Evolutionary conservation across 2,113 vertebrate species (phyloP), one percentile per base, ranked within the genome.

Genomic region (Ornithorhynchus anatinus): DNA sequence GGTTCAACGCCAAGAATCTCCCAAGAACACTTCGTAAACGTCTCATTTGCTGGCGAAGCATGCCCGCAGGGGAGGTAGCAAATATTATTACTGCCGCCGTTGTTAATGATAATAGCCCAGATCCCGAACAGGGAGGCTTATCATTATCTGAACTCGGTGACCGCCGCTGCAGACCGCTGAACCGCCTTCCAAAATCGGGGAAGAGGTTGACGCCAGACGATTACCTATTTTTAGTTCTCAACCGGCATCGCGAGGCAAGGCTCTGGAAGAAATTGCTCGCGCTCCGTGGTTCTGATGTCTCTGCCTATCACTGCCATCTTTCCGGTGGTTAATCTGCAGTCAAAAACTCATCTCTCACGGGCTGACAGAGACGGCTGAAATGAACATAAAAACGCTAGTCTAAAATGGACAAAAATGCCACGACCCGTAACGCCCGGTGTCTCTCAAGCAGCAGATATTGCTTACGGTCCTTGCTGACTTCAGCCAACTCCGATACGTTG

Each of bases 321-420:
- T 40, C 40, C 52, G 48, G 66, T 59, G 64, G 61, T 7, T 56
- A 10, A 59, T 66, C 15, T 40, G 22, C 19, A 61, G 73, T 75
- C 10, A 62, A 79, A 66, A 42, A 20, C 65, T 36, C 27, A 69
- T 75, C 81, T 77, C 17, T 51, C 23, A 25, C 60, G 58, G 45
- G 7, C 27, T 69, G 76, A 61, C 74, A n/a, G 23, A 66, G 56
- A 59, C 22, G 65, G 65, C 77, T 59, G 81, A 76, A 69, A 17
- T 57, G 31, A 37, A 54, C 32, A 52, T 72, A 62, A 80, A 84
- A 69, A 51, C 50, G 39, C 27, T 38, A 48, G 44, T 6, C 27
- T 50, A 63, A 48, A 48, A 57, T 72, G 65, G 31, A 79, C 39
- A 42, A 69, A 70, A 79, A 74, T 79, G 60, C 69, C 65, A 35